A percentile compares a stretch with the other conserved stretches of the same genome.
Conservation (phyloP, 2,113 vertebrate species). For the Semnopithecus entellus region DNA sequence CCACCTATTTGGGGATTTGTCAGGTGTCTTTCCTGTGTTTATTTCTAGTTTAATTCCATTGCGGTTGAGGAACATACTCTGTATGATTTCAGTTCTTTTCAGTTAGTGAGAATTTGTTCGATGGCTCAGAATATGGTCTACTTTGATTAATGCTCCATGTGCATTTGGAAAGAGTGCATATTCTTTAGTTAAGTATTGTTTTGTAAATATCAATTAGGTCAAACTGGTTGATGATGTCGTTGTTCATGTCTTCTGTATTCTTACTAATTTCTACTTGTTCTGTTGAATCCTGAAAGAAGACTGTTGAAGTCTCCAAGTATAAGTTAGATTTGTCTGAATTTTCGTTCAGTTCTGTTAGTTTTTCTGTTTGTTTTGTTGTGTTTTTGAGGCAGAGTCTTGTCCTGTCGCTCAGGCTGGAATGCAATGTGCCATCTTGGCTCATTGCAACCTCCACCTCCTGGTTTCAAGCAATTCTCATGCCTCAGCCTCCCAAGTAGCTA, state of each 20-base stretch:
- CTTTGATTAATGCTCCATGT: neutral
- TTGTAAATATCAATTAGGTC: neutral
- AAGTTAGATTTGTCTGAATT: neutral
- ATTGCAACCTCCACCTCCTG: no score
- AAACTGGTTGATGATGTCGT: neutral
- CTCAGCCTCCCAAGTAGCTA: no score
- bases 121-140: neutral
- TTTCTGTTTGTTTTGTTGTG: no score
- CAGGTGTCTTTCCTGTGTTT: neutral
- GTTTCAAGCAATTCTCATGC: no score
- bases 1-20: neutral
- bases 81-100: neutral
- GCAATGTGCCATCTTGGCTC: no score
- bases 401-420: no score
- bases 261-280: neutral
- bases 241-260: neutral
- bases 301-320: neutral
- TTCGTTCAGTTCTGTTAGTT: neutral
- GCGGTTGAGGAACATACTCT: neutral
- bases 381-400: no score
- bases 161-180: neutral
- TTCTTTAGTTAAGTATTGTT: neutral
- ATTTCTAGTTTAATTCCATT: conserved; percentile 19
- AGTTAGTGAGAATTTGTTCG: neutral
- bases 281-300: neutral